Conservation (phyloP, 2,113 vertebrate genomes). For the Mystacornis crossleyi region DNA sequence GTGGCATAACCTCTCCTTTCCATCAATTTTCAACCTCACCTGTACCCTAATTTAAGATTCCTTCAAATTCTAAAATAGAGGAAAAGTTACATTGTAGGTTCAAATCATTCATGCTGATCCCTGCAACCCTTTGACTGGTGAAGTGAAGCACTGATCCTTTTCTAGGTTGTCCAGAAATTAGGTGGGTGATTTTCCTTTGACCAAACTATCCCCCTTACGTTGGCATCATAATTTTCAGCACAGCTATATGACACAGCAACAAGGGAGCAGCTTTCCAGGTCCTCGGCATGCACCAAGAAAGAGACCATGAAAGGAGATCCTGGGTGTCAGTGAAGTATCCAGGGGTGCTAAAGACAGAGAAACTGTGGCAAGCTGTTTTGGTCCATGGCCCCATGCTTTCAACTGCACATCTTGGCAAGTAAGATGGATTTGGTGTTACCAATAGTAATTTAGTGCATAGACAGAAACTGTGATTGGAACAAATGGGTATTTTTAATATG, state of each 20-base stretch:
- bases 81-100: neutral
- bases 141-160: neutral
- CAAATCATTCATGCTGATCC: neutral
- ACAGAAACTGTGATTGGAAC: neutral
- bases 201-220: neutral
- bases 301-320: neutral
- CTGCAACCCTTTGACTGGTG: neutral
- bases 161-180: neutral
- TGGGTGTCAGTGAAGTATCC: neutral
- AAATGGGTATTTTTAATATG: neutral
- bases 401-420: neutral
- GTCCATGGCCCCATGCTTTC: neutral
- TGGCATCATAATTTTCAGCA: neutral
- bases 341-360: neutral
- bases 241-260: neutral
- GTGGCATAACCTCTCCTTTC: neutral
- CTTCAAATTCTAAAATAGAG: neutral
- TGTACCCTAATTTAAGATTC: neutral
- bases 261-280: neutral
- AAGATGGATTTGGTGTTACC: neutral
- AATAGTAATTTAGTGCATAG: neutral
- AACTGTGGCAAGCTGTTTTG: neutral
- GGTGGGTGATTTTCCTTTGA: neutral
- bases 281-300: neutral
- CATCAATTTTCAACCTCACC: neutral